A percentile compares a stretch with the other conserved stretches of the same genome.
phyloP scores from a whole-genome alignment of 2,797 vertebrate genomes.

The Prionace glauca region DNA sequence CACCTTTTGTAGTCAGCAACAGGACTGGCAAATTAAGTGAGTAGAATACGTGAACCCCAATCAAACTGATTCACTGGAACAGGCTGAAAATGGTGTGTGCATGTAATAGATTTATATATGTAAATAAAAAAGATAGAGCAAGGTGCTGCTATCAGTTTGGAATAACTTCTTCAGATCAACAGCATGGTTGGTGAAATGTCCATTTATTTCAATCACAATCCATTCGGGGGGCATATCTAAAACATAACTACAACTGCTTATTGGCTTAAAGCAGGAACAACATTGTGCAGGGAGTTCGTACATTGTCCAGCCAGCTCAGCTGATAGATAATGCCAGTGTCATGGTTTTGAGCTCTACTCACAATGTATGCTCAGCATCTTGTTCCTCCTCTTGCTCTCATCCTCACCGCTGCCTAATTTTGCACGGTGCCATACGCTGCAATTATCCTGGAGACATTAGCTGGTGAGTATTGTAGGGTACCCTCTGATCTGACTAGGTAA shows the following conservation, averaged over 20 bases:
- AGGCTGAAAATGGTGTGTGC: neutral
- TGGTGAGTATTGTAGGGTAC: too few relatives aligned
- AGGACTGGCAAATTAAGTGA: neutral
- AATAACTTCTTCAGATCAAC: neutral
- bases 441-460: too few relatives aligned
- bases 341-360: too few relatives aligned
- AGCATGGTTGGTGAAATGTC: neutral
- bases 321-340: too few relatives aligned
- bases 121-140: neutral
- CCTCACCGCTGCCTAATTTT: too few relatives aligned
- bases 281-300: too few relatives aligned
- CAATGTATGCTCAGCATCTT: too few relatives aligned
- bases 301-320: too few relatives aligned
- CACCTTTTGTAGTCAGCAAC: too few relatives aligned
- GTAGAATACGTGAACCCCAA: neutral
- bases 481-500: too few relatives aligned
- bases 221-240: neutral
- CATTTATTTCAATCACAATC: neutral
- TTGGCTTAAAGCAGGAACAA: neutral
- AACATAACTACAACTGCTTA: neutral
- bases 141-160: neutral
- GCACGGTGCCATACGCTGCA: too few relatives aligned
- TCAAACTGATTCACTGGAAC: neutral
- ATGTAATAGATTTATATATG: neutral
- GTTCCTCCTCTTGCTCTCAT: too few relatives aligned